Evolutionary conservation across 2,113 vertebrate genomes (phyloP).

Genomic region (Xerus inauris): DNA sequence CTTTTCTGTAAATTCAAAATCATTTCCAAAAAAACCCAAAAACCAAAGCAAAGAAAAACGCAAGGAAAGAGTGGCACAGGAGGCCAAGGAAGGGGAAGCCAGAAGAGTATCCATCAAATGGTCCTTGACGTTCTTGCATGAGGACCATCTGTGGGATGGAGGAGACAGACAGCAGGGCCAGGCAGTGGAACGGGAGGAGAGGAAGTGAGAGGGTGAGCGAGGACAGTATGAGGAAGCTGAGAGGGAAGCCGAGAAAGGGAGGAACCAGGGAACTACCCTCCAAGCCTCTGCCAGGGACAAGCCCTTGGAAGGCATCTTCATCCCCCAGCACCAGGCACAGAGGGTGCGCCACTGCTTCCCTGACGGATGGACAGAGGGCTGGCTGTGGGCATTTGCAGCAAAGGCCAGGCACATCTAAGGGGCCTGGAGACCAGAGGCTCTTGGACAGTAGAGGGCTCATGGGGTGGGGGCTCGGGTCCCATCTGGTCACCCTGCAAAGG

Average conservation of each 20-base stretch:
- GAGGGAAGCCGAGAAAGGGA: background rate
- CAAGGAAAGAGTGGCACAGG: background rate
- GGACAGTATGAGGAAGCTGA: background rate
- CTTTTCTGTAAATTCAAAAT: too few species aligned
- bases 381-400: background rate
- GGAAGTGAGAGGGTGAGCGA: accelerated
- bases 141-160: background rate
- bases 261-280: background rate
- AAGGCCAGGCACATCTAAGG: background rate
- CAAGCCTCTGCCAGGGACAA: background rate
- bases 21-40: too few species aligned
- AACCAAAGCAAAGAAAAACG: too few species aligned
- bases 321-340: background rate
- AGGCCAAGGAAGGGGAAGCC: background rate
- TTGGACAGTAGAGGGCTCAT: too few species aligned
- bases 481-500: background rate
- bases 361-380: too few species aligned
- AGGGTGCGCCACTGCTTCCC: background rate
- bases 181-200: background rate
- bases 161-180: background rate
- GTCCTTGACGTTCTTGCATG: background rate
- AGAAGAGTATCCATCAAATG: too few species aligned
- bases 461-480: background rate
- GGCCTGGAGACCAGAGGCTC: background rate
- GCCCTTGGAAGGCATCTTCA: background rate